A percentile compares a stretch with the other conserved stretches of the same genome.
These are phyloP conservation scores for Pseudomyrmex concolor DNA, from an alignment of 1,140 invertebrate genomes.

Conservation along the genomic window DNA sequence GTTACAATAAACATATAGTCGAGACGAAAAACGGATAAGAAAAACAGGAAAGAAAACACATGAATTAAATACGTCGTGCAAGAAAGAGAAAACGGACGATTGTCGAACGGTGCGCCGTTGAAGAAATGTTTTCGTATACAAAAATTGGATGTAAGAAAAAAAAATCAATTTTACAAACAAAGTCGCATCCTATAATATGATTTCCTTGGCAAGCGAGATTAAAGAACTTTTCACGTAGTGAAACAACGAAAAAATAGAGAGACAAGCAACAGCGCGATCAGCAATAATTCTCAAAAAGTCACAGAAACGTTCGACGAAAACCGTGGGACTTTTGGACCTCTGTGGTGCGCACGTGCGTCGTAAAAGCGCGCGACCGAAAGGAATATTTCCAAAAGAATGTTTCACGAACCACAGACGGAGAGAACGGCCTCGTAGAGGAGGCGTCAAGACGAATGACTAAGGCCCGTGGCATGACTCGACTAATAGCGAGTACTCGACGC, in stretches of 20 bases:
- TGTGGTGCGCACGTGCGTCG: conserved; percentile 5
- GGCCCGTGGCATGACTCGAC: conserved; percentile 49
- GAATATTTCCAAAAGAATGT: conserved; percentile 43
- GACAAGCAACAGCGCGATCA: neutral
- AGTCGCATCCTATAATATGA: neutral
- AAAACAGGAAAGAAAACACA: neutral
- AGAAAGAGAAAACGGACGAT: neutral
- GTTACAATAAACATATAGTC: neutral
- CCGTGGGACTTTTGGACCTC: conserved; percentile 12
- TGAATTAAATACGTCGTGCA: neutral
- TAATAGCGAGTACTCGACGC: conserved; percentile 72
- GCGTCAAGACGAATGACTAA: conserved; percentile 66
- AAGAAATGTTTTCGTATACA: neutral
- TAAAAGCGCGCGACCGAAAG: conserved; percentile 13
- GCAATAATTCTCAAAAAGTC: conserved; percentile 37
- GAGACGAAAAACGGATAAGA: neutral
- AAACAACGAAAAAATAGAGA: conserved; percentile 2
- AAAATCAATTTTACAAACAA: neutral
- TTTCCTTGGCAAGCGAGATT: too few species aligned
- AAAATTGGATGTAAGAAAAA: too few species aligned
- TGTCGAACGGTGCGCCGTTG: neutral
- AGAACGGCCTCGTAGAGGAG: conserved; percentile 46
- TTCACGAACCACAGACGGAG: conserved; percentile 34
- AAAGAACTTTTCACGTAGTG: too few species aligned
- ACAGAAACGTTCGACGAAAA: conserved; percentile 27